Evolutionary conservation across 2,113 vertebrate species (phyloP), one percentile per base, ranked within the genome.

Genomic region (Pteronura brasiliensis): DNA sequence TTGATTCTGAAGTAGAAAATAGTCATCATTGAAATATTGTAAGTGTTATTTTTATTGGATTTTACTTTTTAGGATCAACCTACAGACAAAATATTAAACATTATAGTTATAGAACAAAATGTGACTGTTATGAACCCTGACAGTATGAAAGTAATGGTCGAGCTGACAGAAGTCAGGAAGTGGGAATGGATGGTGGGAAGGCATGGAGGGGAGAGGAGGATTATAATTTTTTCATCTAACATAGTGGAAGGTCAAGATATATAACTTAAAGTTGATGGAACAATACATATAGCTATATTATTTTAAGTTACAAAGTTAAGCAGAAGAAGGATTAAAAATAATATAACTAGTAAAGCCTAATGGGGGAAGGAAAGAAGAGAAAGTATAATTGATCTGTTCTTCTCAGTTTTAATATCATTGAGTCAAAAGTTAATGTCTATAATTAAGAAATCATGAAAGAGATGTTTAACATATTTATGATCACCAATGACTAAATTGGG

Each of bases 351-450:
- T 91, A 86, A 67, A 90, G 65, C n/a, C 42, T 88, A 20, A 59
- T 92, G 31, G 13, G 6, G 4, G 20, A 87, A 25, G 42, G 36
- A 84, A 74, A 90, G 3, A 4, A 17, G n/a, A 79, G 59, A 88
- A 88, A 76, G 61, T 49, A 15, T 42, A 65, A 63, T 87, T 69
- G 29, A 94, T 21, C 29, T 89, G n/a, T 29, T 84, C 79, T 76
- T 69, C 17, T 95, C 39, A 67, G 49, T 47, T 88, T 92, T 94
- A 69, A 18, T 82, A 77, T 67, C 31, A 67, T 12, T 96, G 57
- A 61, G 23, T 88, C 67, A 77, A 95, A 96, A 97, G 57, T 83
- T 96, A 74, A 88, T 61, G 49, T 74, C 55, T 97, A 27, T 34
- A 83, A 59, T 59, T 93, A 79, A 92, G 71, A 95, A 92, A 36